Percentiles rank a stretch among this genome's conserved stretches.
Conservation (phyloP, 2,797 vertebrate genomes). For the Bovichtus variegatus region DNA sequence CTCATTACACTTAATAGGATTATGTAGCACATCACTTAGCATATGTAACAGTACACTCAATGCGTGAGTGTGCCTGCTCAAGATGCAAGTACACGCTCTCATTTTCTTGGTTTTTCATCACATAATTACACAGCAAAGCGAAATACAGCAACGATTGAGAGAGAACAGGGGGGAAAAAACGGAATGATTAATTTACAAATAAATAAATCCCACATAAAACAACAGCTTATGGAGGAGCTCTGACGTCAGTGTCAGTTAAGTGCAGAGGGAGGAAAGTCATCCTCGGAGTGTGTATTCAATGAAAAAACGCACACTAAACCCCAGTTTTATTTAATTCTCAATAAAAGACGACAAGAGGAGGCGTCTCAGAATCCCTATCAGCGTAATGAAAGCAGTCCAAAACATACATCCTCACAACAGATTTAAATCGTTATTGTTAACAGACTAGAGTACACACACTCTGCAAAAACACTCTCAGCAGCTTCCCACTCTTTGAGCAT, state of each 20-base stretch:
- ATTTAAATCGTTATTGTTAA: constrained; percentile 8
- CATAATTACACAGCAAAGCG: constrained; percentile 33
- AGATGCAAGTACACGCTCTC: constrained; percentile 20
- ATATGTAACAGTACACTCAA: constrained; percentile 44
- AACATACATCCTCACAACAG: constrained; percentile 26
- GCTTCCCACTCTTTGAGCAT: constrained; percentile 40
- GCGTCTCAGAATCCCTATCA: constrained; percentile 2
- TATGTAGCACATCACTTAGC: constrained; percentile 59
- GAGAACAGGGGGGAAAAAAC: background rate
- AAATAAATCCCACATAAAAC: constrained; percentile 53
- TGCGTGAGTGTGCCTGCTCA: constrained; percentile 36
- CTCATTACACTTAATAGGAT: constrained; percentile 77
- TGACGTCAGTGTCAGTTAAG: constrained; percentile 20
- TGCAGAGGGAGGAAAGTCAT: constrained; percentile 30
- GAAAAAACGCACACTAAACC: background rate
- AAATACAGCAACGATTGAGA: constrained; percentile 15
- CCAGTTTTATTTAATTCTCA: constrained; percentile 15
- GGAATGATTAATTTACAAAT: constrained; percentile 49
- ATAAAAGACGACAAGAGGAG: constrained; percentile 4
- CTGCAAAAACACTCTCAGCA: constrained; percentile 29
- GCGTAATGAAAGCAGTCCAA: constrained; percentile 21
- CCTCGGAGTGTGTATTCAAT: constrained; percentile 37
- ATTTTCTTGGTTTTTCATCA: constrained; percentile 39
- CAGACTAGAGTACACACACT: constrained; percentile 8
- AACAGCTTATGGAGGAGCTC: constrained; percentile 43